phyloP scores from a whole-genome alignment of 2,797 vertebrate species.

The Pangasius larnaudii region DNA sequence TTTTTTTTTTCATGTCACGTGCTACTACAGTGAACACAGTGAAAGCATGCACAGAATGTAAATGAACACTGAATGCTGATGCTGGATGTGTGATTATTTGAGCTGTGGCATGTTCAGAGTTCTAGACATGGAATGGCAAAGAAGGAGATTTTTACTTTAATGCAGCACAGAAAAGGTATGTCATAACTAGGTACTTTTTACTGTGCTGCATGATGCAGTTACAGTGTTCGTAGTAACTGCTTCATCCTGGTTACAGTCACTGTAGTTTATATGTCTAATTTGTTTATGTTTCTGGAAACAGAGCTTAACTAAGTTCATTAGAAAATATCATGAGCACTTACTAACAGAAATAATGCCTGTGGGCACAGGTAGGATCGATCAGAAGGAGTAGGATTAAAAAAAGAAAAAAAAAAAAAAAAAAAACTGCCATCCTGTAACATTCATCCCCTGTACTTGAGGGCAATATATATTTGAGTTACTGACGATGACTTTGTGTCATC shows the following conservation, averaged over 20 bases:
- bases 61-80: background rate
- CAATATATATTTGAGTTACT: background rate
- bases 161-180: background rate
- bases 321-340: background rate
- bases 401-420: too few relatives aligned
- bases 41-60: background rate
- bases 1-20: background rate
- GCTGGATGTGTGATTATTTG: background rate
- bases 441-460: background rate
- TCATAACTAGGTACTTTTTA: background rate
- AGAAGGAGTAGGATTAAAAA: background rate
- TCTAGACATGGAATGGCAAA: background rate
- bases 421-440: background rate
- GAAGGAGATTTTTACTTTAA: background rate
- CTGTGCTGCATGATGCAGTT: background rate
- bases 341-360: background rate
- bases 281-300: background rate
- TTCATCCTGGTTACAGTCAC: background rate
- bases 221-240: background rate
- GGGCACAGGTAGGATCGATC: background rate
- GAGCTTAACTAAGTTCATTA: background rate
- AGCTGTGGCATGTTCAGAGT: background rate
- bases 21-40: background rate
- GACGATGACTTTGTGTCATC: background rate
- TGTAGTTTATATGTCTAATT: background rate